Base-by-base conservation (phyloP, 2,888 invertebrate genomes). In the Spatulosminthurus flaviceps region DNA sequence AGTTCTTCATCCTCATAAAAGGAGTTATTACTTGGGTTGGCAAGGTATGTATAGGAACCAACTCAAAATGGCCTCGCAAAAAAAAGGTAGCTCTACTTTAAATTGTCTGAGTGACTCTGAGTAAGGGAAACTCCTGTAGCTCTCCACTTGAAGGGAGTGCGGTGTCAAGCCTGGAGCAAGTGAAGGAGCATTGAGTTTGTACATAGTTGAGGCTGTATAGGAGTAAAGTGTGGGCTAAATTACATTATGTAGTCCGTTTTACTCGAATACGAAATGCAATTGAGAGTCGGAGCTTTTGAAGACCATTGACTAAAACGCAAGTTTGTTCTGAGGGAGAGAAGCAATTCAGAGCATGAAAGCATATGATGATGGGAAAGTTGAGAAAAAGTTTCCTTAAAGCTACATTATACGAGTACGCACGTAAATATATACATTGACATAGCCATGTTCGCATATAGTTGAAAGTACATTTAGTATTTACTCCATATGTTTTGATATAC, bases 241-340 rank as follows among this genome's bases (percentile, higher is more conserved):
- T 74, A 74, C 74, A 74, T 74, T 74, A 74, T 61, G 74, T 61
- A 74, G 74, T 74, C 64, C 64, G 64, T 74, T n/a, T 73, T 74
- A 74, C 64, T 74, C 64, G 74, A 74, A 74, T 74, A 74, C 74
- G 64, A 74, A 74, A 74, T 74, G 74, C 64, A 74, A 74, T 74
- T 74, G 74, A 74, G 74, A 28, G 9, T 67, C 28, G 29, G 29
- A 67, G 69, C 66, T 51, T 28, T 26, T 60, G 73, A 28, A 60
- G 29, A 24, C 24, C 60, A 1, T 22, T 21, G 71, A 42, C 42
- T 24, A 24, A 60, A 73, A 60, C 28, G 60, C 11, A 19, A 67
- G 67, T 67, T 67, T 19, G 26, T 26, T 9, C 28, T 51, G 51
- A 11, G n/a, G 5, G 34, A 19, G 51, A 51, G 51, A 19, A 74